phyloP scores from a whole-genome alignment of 2,797 vertebrate genomes.

The Malacoraja senta region DNA sequence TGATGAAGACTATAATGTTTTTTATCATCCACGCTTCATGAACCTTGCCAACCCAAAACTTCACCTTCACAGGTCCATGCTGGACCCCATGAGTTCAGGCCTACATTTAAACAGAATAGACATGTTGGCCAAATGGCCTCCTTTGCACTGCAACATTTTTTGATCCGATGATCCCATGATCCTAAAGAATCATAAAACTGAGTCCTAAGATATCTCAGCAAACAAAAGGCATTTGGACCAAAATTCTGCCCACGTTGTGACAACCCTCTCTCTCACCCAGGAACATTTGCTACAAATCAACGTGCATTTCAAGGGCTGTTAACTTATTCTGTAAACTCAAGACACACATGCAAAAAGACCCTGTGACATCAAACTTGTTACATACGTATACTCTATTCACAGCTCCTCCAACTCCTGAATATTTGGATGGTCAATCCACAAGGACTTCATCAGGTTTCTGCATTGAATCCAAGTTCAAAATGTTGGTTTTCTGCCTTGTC shows the following conservation, averaged over 20 bases:
- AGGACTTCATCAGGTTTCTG: background rate
- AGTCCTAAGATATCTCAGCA: background rate
- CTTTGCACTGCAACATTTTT: no score
- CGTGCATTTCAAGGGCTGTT: background rate
- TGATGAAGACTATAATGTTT: no score
- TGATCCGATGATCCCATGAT: no score
- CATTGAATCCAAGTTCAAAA: background rate
- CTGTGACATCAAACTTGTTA: background rate
- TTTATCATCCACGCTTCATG: no score
- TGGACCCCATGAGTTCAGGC: no score
- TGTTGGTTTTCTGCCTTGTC: background rate
- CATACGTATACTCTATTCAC: background rate
- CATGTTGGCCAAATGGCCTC: no score
- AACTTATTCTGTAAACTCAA: background rate
- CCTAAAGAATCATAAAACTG: background rate
- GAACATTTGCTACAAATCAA: background rate
- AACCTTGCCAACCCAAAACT: no score
- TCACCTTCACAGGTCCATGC: no score
- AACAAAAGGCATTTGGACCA: background rate
- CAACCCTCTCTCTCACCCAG: background rate
- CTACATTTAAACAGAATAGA: no score
- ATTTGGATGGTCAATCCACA: background rate
- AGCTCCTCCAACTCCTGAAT: background rate
- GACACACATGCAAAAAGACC: background rate
- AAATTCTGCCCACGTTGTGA: background rate